A percentile compares a stretch with the other conserved stretches of the same genome.
Evolutionary conservation across 2,113 vertebrate species (phyloP).

Genomic region (Thamnaconus septentrionalis): DNA sequence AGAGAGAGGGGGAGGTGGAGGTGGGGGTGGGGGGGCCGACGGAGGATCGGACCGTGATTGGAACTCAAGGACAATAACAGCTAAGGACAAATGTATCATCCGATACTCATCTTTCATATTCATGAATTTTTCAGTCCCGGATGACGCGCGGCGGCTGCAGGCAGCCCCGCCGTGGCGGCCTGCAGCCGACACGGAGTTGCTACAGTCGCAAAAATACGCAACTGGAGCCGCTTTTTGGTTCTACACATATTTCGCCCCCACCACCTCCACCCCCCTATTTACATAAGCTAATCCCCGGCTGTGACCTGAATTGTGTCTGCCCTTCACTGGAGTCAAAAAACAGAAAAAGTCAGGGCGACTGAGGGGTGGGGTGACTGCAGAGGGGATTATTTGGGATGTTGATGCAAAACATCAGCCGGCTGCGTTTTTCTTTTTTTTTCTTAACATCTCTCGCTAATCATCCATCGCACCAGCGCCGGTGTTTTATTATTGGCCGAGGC

Average conservation of each 20-base stretch:
- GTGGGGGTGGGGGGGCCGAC: conserved; percentile 49
- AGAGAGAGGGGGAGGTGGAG: too few species aligned
- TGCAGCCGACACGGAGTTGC: conserved; percentile 37
- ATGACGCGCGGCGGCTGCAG: conserved; percentile 50
- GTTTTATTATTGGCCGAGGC: conserved; percentile 26
- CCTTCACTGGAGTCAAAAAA: conserved; percentile 77
- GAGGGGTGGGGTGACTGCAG: conserved; percentile 52
- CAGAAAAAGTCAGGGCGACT: conserved; percentile 71
- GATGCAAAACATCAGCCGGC: conserved; percentile 62
- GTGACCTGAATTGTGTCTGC: conserved; percentile 81
- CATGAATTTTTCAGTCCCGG: conserved; percentile 61
- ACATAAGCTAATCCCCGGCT: conserved; percentile 73
- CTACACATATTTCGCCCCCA: conserved; percentile 57
- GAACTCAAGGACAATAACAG: conserved; percentile 81
- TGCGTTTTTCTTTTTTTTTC: conserved; percentile 23
- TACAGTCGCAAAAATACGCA: conserved; percentile 54
- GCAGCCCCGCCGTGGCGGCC: too few species aligned
- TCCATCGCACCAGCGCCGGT: conserved; percentile 11
- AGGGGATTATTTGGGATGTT: conserved; percentile 73
- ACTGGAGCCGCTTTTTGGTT: conserved; percentile 47
- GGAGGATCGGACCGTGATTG: conserved; percentile 71
- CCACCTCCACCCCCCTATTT: conserved; percentile 55
- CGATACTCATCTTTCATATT: conserved; percentile 65
- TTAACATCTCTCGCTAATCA: conserved; percentile 64
- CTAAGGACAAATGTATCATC: conserved; percentile 81